Evolutionary conservation across 2,888 invertebrate species (phyloP).

Genomic region (Spodoptera picta): DNA sequence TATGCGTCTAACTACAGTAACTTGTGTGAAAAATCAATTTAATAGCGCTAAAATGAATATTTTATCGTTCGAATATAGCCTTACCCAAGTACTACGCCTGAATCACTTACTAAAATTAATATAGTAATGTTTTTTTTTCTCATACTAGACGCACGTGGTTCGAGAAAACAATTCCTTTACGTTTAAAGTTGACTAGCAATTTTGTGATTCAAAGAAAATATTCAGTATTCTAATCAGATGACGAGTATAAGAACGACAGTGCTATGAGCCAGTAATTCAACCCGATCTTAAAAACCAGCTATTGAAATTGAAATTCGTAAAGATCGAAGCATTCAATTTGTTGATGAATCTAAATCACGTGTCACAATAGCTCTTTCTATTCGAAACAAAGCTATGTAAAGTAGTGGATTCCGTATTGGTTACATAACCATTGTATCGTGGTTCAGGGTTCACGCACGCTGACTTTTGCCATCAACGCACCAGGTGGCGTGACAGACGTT

Average conservation of each 20-base stretch:
- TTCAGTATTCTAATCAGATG: no score
- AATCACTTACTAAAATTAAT: no score
- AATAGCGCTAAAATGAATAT: conserved; percentile 7
- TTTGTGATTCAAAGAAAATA: no score
- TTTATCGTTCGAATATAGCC: conserved; percentile 1
- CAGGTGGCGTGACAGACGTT: conserved; percentile 31
- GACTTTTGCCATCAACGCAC: conserved; percentile 47
- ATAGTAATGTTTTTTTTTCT: no score
- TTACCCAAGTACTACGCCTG: no score
- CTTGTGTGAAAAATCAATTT: conserved; percentile 7
- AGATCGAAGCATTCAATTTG: conserved; percentile 13
- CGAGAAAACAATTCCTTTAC: no score
- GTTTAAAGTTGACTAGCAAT: no score
- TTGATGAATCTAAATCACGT: conserved; percentile 33
- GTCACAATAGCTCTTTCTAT: conserved; percentile 36
- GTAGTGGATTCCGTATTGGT: conserved; percentile 31
- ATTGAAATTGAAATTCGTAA: conserved; percentile 9
- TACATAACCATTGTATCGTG: conserved; percentile 44
- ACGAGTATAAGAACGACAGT: no score
- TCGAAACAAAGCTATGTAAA: conserved; percentile 29
- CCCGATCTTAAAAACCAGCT: background rate
- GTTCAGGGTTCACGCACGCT: conserved; percentile 50
- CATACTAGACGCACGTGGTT: no score
- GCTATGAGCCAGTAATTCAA: background rate
- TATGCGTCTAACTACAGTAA: background rate